phyloP scores from a whole-genome alignment of 2,888 invertebrate genomes.

The Apotomis betuletana region DNA sequence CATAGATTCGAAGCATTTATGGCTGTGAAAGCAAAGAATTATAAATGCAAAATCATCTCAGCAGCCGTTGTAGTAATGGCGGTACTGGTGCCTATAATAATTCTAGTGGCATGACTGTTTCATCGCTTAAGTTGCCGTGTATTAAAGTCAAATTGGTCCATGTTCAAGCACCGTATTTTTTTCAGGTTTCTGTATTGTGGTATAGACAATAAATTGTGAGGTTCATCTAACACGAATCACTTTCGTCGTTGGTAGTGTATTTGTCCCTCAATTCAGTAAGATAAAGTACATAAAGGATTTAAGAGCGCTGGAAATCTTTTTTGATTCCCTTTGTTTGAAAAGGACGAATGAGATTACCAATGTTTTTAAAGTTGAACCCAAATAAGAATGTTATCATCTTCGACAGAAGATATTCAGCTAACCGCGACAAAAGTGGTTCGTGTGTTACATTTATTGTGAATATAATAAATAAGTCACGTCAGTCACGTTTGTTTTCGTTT shows the following conservation, averaged over 20 bases:
- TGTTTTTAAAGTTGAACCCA: no score
- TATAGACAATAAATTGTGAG: slow-evolving; percentile 12
- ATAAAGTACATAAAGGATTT: no score
- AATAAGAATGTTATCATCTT: no score
- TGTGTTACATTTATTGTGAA: slow-evolving; percentile 22
- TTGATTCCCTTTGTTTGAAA: neutral
- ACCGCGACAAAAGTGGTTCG: slow-evolving; percentile 15
- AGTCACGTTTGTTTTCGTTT: neutral
- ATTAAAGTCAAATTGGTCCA: slow-evolving; percentile 12
- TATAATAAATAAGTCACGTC: slow-evolving; percentile 5
- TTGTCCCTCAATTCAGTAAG: neutral
- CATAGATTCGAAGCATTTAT: slow-evolving; percentile 70
- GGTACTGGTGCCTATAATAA: slow-evolving; percentile 67
- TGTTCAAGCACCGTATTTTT: slow-evolving; percentile 39
- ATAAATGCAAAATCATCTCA: slow-evolving; percentile 73
- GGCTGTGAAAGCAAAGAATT: slow-evolving; percentile 69
- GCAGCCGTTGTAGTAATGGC: slow-evolving; percentile 68
- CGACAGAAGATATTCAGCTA: neutral
- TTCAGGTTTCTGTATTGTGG: slow-evolving; percentile 39
- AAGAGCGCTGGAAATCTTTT: no score
- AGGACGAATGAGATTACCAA: neutral
- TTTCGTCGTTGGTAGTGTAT: neutral
- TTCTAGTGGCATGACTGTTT: slow-evolving; percentile 62
- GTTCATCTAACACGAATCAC: slow-evolving; percentile 4
- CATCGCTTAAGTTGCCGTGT: slow-evolving; percentile 16